A percentile compares a stretch with the other conserved stretches of the same genome.
phyloP scores from a whole-genome alignment of 2,797 vertebrate species.

The Mallotus villosus region DNA sequence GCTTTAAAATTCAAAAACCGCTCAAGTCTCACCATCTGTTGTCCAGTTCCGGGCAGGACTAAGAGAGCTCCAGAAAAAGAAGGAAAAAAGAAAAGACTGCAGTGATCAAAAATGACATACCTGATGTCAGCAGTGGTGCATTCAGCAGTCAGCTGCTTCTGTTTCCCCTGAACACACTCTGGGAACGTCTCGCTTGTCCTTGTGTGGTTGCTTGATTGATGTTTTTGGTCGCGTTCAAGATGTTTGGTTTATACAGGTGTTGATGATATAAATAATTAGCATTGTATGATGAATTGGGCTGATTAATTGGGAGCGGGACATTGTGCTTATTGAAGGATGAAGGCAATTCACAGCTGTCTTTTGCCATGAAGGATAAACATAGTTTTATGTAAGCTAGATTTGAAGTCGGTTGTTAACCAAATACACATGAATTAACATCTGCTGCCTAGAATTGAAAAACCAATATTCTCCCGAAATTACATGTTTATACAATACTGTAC shows the following conservation, averaged over 20 bases:
- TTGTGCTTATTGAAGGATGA: constrained; percentile 16
- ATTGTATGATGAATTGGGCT: constrained; percentile 51
- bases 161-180: constrained; percentile 23
- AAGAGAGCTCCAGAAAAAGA: constrained; percentile 38
- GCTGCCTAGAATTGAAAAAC: too few species aligned
- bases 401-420: too few species aligned
- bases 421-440: too few species aligned
- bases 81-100: constrained; percentile 21
- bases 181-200: constrained; percentile 33
- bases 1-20: constrained; percentile 43
- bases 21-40: constrained; percentile 61
- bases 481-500: too few species aligned
- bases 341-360: background rate
- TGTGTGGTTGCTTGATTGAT: constrained; percentile 43
- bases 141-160: constrained; percentile 34
- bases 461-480: too few species aligned
- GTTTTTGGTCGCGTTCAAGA: constrained; percentile 32
- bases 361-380: too few species aligned
- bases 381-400: too few species aligned
- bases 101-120: constrained; percentile 61
- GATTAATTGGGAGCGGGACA: constrained; percentile 36
- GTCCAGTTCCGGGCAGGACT: constrained; percentile 46
- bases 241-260: constrained; percentile 38
- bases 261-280: constrained; percentile 49
- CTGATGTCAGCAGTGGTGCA: constrained; percentile 49